Evolutionary conservation across 2,797 vertebrate genomes (phyloP).

Genomic region (Alca torda): DNA sequence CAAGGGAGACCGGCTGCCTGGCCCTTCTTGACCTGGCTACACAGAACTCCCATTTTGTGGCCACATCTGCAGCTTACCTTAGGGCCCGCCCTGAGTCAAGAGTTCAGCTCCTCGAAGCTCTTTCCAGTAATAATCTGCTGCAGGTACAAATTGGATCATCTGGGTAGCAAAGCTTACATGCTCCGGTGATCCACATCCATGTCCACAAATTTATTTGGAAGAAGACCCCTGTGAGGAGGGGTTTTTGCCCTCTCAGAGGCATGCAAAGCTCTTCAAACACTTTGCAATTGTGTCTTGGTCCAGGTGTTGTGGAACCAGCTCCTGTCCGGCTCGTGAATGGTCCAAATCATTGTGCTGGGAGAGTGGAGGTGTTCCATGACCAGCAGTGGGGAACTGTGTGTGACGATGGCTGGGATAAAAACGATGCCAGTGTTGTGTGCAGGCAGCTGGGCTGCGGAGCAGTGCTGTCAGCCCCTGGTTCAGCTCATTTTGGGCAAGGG

Average conservation of each 20-base stretch:
- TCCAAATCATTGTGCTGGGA: not conserved
- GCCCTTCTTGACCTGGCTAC: not conserved
- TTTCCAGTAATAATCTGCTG: not conserved
- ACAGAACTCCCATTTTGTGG: not conserved
- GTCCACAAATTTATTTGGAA: not conserved
- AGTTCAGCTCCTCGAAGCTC: not conserved
- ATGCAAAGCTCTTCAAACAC: not conserved
- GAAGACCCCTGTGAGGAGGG: not conserved
- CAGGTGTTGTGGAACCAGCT: not conserved
- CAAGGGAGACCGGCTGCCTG: not conserved
- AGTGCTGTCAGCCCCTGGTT: not conserved
- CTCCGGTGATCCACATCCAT: not conserved
- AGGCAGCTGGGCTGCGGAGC: slow-evolving; percentile 41
- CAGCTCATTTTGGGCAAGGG: slow-evolving; percentile 13
- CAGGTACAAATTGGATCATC: not conserved
- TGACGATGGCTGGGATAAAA: slow-evolving; percentile 31
- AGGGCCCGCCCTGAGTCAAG: not conserved
- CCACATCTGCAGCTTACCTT: not conserved
- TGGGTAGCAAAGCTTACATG: not conserved
- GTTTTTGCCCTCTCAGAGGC: not conserved
- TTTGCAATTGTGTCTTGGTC: not conserved
- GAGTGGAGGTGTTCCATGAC: not conserved
- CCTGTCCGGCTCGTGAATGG: not conserved
- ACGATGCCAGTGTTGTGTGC: not conserved
- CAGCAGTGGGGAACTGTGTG: slow-evolving; percentile 45